Conservation (phyloP, 2,797 vertebrate species). For the Myiothlypis chrysogaster region DNA sequence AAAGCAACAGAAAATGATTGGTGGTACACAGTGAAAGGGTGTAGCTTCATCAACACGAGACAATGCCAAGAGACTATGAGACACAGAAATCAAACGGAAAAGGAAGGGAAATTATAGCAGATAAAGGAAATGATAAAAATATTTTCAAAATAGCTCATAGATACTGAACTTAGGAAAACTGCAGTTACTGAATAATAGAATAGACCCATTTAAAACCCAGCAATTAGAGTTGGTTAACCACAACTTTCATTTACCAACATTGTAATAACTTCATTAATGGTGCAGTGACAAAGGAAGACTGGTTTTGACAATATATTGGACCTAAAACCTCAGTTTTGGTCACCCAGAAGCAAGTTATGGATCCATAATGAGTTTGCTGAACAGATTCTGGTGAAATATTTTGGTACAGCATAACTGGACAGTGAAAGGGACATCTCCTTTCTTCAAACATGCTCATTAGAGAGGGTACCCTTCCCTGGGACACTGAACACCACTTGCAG, state of each 20-base stretch:
- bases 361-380: neutral
- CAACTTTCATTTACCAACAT: neutral
- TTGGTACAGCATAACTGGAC: neutral
- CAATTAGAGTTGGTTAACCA: neutral
- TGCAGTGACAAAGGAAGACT: neutral
- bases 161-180: neutral
- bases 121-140: neutral
- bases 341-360: neutral
- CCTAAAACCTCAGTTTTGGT: neutral
- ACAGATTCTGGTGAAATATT: neutral
- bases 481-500: neutral
- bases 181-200: neutral
- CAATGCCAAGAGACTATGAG: neutral
- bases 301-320: neutral
- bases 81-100: neutral
- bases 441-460: neutral
- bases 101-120: neutral
- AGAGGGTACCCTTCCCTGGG: neutral
- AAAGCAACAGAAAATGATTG: neutral
- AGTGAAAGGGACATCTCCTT: neutral
- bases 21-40: neutral
- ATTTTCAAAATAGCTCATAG: neutral
- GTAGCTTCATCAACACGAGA: neutral
- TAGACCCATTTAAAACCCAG: neutral
- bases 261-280: neutral